phyloP scores from a whole-genome alignment of 2,888 invertebrate species.

The Therioaphis trifolii region DNA sequence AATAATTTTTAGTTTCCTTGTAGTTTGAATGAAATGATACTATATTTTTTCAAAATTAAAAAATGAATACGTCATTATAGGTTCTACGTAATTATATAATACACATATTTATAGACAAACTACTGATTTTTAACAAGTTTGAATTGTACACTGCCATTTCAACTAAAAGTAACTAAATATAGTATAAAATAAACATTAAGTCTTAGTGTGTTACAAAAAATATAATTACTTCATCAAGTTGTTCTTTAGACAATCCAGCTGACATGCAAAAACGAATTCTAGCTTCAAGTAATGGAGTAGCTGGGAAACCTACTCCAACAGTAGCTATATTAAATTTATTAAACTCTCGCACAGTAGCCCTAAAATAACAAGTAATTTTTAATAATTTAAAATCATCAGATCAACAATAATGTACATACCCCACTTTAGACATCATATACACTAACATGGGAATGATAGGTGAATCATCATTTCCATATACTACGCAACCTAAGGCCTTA shows the following conservation, averaged over 20 bases:
- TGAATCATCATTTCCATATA: slow-evolving; percentile 92
- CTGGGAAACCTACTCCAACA: slow-evolving; percentile 98
- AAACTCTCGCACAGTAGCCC: slow-evolving; percentile 86
- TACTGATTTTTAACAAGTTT: no score
- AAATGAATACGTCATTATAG: no score
- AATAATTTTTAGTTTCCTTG: no score
- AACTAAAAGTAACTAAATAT: no score
- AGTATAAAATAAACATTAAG: no score
- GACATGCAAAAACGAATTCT: slow-evolving; percentile 95
- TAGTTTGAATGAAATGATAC: no score
- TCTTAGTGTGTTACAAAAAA: neutral
- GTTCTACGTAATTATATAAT: no score
- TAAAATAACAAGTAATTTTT: slow-evolving; percentile 67
- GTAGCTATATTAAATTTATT: slow-evolving; percentile 85
- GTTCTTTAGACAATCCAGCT: slow-evolving; percentile 93
- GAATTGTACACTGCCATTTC: no score
- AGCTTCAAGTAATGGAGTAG: slow-evolving; percentile 92
- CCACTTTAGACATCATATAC: slow-evolving; percentile 94
- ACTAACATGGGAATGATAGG: slow-evolving; percentile 97
- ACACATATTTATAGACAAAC: no score
- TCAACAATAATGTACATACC: slow-evolving; percentile 71
- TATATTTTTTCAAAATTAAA: no score
- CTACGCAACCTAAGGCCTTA: slow-evolving; percentile 89
- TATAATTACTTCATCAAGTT: slow-evolving; percentile 80
- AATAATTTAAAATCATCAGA: neutral